These are phyloP conservation scores for Ectropis crepuscularia DNA, from an alignment of 2,888 invertebrate genomes.

Conservation along the genomic window DNA sequence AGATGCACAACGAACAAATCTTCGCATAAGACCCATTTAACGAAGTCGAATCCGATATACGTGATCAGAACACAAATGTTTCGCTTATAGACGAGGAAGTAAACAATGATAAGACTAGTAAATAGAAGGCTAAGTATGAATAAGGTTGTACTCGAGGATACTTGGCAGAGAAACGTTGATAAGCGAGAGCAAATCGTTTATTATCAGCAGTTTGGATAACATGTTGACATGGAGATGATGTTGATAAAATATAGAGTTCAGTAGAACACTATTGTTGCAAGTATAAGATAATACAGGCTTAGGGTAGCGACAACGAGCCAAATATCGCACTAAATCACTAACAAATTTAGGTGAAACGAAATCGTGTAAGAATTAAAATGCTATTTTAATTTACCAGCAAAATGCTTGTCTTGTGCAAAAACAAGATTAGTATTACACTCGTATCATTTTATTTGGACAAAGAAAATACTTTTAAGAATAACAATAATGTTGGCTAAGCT, in stretches of 20 bases:
- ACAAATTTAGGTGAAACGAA: too few relatives aligned
- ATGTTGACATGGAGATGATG: conserved; percentile 6
- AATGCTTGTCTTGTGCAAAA: too few relatives aligned
- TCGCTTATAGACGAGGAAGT: not conserved
- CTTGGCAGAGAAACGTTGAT: conserved; percentile 1
- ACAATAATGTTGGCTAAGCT: too few relatives aligned
- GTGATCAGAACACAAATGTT: not conserved
- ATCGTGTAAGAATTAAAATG: too few relatives aligned
- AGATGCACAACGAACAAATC: too few relatives aligned
- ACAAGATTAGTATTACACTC: too few relatives aligned
- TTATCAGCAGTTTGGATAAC: conserved; percentile 2
- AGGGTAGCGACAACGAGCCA: too few relatives aligned
- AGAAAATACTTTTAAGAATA: too few relatives aligned
- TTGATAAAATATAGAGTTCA: conserved; percentile 4
- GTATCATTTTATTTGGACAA: too few relatives aligned
- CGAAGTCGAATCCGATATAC: too few relatives aligned
- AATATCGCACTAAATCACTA: too few relatives aligned
- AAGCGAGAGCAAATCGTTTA: not conserved
- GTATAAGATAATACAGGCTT: not conserved
- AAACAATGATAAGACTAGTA: not conserved
- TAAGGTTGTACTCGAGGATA: not conserved
- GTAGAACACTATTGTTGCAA: not conserved
- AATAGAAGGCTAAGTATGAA: not conserved
- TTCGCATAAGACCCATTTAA: not conserved
- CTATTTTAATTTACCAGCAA: too few relatives aligned